Evolutionary conservation across 2,888 invertebrate genomes (phyloP), one percentile per base, ranked within the genome.

Genomic region (Lomographa bimaculata): DNA sequence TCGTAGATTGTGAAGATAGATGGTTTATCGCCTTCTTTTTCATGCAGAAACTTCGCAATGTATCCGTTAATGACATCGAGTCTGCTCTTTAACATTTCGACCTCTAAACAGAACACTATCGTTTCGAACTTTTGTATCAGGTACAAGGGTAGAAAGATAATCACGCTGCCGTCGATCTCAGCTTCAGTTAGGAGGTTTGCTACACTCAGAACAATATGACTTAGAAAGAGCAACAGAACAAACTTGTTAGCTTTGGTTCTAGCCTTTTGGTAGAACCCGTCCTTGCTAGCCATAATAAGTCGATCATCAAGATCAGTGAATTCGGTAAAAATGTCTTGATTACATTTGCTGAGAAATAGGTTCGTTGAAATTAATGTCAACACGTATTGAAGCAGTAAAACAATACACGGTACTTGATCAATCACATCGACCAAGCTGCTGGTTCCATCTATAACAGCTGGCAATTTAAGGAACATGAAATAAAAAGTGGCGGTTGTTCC

Each of bases 111-210:
- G 45, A 81, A 73, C 1, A 59, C 26, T 2, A 66, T 27, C 21
- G 76, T 58, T 57, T 79, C 72, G 0, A 79, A 45, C 37, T 74
- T 63, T 45, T 78, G 75, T 24, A 64, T 47, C 21, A 64, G 54
- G 12, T 62, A 68, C 6, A 73, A 32, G 0, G 62, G 60, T 1
- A 69, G 24, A 4, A 14, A 14, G 14, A 14, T 14, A 14, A 14
- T 14, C 3, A 3, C 14, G 14, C 3, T 18, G 10, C 55, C 11
- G 5, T 26, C 41, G 0, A 51, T 20, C 8, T 26, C 14, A 0
- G 46, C 23, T 7, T 51, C 52, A 2, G 59, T 57, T 0, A 49
- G 33, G 2, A 62, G 36, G 36, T 68, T 33, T 3, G 58, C 34
- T 7, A 34, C 11, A 9, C 44, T 26, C 9, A 63, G 51, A 1